phyloP scores from a whole-genome alignment of 2,888 invertebrate genomes.

The Tineola bisselliella region DNA sequence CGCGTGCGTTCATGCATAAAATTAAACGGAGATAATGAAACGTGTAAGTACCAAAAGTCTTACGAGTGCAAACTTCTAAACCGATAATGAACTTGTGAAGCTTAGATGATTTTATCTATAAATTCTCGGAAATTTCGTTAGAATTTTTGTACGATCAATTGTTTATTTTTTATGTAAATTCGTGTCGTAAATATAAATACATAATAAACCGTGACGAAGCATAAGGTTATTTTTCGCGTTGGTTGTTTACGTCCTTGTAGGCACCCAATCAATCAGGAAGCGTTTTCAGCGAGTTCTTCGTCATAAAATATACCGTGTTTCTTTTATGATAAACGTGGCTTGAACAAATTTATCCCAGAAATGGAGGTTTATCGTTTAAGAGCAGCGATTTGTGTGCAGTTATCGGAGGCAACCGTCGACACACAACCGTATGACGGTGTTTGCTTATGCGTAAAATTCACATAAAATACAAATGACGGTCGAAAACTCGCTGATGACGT shows the following conservation, averaged over 20 bases:
- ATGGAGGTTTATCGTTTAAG: constrained; percentile 31
- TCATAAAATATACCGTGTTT: constrained; percentile 30
- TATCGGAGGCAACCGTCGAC: constrained; percentile 19
- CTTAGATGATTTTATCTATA: background rate
- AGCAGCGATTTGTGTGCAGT: constrained; percentile 21
- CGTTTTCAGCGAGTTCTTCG: constrained; percentile 18
- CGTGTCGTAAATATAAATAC: background rate
- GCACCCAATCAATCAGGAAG: constrained; percentile 38
- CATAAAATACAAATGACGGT: constrained; percentile 21
- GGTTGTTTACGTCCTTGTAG: constrained; percentile 31
- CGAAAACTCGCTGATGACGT: constrained; percentile 1
- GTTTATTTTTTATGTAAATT: background rate
- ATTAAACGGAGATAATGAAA: constrained; percentile 64
- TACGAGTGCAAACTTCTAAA: constrained; percentile 2
- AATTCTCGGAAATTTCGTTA: background rate
- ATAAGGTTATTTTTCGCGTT: constrained; percentile 16
- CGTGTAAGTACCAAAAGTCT: constrained; percentile 30
- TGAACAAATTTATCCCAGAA: constrained; percentile 31
- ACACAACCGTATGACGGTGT: constrained; percentile 23
- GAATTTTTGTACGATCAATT: background rate
- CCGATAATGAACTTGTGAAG: background rate
- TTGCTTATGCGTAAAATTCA: constrained; percentile 25
- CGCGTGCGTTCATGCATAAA: constrained; percentile 61
- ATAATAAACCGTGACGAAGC: constrained; percentile 12
- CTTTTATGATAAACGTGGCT: constrained; percentile 25